Base-by-base conservation (phyloP, 2,113 vertebrate genomes). In the Meriones unguiculatus region DNA sequence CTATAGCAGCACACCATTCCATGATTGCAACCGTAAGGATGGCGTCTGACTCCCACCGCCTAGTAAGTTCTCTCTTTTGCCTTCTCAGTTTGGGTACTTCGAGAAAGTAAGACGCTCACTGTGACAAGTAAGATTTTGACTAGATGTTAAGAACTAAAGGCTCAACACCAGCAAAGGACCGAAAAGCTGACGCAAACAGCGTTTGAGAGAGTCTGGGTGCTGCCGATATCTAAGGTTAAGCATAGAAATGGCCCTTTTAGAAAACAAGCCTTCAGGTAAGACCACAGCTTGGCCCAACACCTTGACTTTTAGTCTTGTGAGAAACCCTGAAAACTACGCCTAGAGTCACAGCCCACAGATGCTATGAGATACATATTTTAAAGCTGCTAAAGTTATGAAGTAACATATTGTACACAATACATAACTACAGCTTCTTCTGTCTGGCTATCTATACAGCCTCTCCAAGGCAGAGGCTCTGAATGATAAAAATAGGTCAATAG, bases 371-470 rank as follows among this genome's bases (percentile, higher is more conserved):
- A 80, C 80, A 52, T 65, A n/a, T 41, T 62, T 87, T 69, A 73
- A 87, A 88, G 7, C 1, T 87, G 38, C 12, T 57, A 84, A 46
- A 5, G 75, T 73, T 91, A 7, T 28, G 28, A 15, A 22, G 4
- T 76, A 52, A 86, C 50, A 78, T 88, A 12, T 89, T 81, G 35
- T 46, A 78, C 12, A 78, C 32, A 96, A 62, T 70, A 90, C 76
- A 78, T 41, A 64, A 38, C 54, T 17, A 1, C 20, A 28, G 46
- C 78, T 95, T 64, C 46, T 13, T 10, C 73, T 11, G 70, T 38
- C 14, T 96, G 7, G 15, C 87, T 90, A 90, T 65, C 10, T 76
- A 38, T 57, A 32, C 30, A 59, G 14, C 52, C 54, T 89, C 18
- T 14, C 35, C 5, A 57, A 81, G 54, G 35, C 38, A 94, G 72